Evolutionary conservation across 2,113 vertebrate species (phyloP).

Genomic region (Phaethornis superciliosus): DNA sequence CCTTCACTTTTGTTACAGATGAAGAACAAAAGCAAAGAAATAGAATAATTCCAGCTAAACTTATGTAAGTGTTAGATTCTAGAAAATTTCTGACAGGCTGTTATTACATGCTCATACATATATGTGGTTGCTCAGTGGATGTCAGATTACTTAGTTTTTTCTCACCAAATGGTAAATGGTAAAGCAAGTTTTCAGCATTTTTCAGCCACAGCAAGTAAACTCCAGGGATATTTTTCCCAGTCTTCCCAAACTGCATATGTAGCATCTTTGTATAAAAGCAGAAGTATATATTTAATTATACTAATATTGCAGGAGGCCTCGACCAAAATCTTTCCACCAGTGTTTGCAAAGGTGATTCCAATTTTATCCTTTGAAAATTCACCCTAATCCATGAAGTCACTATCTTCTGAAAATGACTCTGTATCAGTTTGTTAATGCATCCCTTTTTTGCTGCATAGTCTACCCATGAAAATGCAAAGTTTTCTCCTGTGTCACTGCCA

Average conservation of each 20-base stretch:
- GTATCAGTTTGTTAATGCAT: neutral
- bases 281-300: neutral
- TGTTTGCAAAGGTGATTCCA: neutral
- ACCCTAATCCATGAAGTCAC: neutral
- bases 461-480: neutral
- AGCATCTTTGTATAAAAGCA: neutral
- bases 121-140: neutral
- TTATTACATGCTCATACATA: neutral
- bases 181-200: neutral
- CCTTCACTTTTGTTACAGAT: neutral
- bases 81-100: neutral
- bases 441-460: neutral
- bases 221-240: neutral
- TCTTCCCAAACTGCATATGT: neutral
- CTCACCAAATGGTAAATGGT: neutral
- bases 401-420: neutral
- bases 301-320: neutral
- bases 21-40: neutral
- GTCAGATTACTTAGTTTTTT: neutral
- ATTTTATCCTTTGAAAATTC: neutral
- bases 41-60: neutral
- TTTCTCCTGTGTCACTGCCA: neutral
- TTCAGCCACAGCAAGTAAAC: neutral
- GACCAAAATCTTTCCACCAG: neutral
- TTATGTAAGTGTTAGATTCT: neutral